Evolutionary conservation across 2,888 invertebrate species (phyloP), one percentile per base, ranked within the genome.

Genomic region (Scaptodrosophila latifasciaeformis): DNA sequence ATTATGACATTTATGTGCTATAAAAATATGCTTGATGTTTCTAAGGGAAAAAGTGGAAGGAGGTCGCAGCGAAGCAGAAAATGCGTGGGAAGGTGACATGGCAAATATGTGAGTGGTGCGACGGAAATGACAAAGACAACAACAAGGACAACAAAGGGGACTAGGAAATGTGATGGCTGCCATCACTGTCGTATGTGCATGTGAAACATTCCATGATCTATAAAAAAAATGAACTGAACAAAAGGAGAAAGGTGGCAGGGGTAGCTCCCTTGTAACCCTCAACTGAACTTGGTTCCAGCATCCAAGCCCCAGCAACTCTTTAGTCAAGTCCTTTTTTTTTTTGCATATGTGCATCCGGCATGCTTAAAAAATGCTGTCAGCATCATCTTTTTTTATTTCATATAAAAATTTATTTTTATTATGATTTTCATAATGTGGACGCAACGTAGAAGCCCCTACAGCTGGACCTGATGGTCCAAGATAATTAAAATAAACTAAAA

Each of bases 1-100:
- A 74, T 72, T 72, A 79, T 79, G 70, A 67, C 70, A 74, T 72
- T 74, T 72, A 72, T 62, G 62, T 55, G 64, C 72, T 59, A 72
- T 72, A 79, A 76, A 79, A 76, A 67, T 72, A 71, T 76, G 70
- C 57, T 69, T 50, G 52, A 53, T 59, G 64, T 67, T 55, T 53
- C 57, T 62, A 66, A 64, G 66, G 69, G 59, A 49, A 60, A 65
- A 48, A 52, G 19, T 45, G 45, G 4, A 29, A 3, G 9, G 10
- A 15, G 34, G 34, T n/a, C 34, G n/a, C n/a, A 34, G 15, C 15
- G 34, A 13, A 34, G 12, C 13, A 13, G 13, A 34, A 34, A n/a
- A 15, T 34, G 34, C 34, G 12, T 5, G 12, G 34, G 13, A 34
- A 5, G 9, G 12, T 13, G 7, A 34, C 17, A 10, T 42, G 15